Evolutionary conservation across 2,888 invertebrate genomes (phyloP).

Genomic region (Nycteola revayana): DNA sequence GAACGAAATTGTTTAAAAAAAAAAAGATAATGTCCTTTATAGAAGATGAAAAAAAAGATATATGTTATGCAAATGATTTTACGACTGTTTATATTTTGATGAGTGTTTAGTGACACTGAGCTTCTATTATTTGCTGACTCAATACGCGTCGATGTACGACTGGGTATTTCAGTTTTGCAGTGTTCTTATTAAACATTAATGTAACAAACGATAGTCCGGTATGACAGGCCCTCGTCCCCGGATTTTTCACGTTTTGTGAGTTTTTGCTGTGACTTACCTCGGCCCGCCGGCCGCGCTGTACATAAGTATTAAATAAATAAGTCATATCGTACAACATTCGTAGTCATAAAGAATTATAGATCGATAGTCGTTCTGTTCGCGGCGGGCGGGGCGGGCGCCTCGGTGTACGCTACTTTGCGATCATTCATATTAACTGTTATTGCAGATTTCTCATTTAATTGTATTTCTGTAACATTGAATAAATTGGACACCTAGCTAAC

Average conservation of each 20-base stretch:
- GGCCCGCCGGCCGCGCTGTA: conserved; percentile 27
- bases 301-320: conserved; percentile 48
- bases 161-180: conserved; percentile 31
- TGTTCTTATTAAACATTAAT: conserved; percentile 22
- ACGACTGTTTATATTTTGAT: conserved; percentile 51
- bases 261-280: too few relatives aligned
- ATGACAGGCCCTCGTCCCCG: conserved; percentile 29
- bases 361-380: too few relatives aligned
- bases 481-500: too few relatives aligned
- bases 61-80: conserved; percentile 36
- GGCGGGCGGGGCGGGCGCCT: conserved; percentile 9
- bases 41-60: conserved; percentile 36
- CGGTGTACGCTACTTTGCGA: conserved; percentile 34
- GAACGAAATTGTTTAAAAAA: conserved; percentile 57
- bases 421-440: too few relatives aligned
- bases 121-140: conserved; percentile 41
- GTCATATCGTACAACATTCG: conserved; percentile 56
- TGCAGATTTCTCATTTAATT: too few relatives aligned
- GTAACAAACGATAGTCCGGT: conserved; percentile 20
- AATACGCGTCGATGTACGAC: conserved; percentile 28
- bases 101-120: conserved; percentile 44
- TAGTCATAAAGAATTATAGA: conserved; percentile 50
- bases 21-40: conserved; percentile 40
- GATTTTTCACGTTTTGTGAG: too few relatives aligned
- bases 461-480: too few relatives aligned